phyloP scores from a whole-genome alignment of 2,113 vertebrate species.

The Microcebus murinus region DNA sequence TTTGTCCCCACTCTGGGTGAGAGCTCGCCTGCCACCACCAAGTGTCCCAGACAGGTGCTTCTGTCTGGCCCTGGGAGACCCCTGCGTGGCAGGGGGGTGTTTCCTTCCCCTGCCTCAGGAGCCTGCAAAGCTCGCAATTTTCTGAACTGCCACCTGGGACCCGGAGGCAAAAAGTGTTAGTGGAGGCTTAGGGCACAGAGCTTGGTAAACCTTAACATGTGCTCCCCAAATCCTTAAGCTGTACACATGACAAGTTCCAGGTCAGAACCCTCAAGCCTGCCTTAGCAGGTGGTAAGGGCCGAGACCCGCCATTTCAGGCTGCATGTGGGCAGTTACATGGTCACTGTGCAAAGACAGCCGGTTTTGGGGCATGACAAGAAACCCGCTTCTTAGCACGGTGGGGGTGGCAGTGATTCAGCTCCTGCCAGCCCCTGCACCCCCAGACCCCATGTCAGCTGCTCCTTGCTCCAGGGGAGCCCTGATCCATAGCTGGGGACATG shows the following conservation, averaged over 20 bases:
- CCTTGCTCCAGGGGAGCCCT: neutral
- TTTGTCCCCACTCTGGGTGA: neutral
- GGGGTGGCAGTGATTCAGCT: neutral
- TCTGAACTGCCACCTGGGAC: neutral
- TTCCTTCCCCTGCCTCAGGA: too few relatives aligned
- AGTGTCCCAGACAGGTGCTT: neutral
- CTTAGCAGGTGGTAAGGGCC: fast-evolving
- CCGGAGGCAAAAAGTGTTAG: too few relatives aligned
- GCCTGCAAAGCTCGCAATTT: neutral
- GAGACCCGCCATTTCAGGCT: neutral
- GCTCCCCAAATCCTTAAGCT: neutral
- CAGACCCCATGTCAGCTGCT: neutral
- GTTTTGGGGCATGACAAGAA: neutral
- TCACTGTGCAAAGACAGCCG: neutral
- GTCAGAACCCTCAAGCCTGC: neutral
- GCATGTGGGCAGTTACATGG: neutral
- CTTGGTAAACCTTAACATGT: neutral
- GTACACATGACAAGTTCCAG: neutral
- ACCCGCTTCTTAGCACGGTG: neutral
- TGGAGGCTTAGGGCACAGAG: neutral
- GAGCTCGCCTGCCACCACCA: neutral
- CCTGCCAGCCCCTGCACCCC: neutral
- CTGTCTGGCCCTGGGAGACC: neutral
- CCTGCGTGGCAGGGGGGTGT: neutral
- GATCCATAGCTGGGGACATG: too few relatives aligned